Conservation (phyloP, 2,113 vertebrate species). For the Cervus canadensis region DNA sequence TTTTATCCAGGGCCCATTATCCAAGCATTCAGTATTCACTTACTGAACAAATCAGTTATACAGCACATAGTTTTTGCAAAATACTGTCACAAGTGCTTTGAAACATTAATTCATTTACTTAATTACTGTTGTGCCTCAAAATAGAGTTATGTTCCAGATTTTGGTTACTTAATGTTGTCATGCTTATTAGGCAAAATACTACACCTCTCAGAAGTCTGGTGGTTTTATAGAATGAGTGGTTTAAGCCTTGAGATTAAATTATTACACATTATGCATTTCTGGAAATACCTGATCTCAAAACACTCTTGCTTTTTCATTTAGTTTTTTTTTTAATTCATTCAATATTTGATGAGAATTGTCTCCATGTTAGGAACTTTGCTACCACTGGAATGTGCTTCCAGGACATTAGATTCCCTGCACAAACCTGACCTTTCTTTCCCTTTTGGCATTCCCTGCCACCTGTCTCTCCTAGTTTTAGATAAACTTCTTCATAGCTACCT, state of each 20-base stretch:
- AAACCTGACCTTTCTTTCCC: neutral
- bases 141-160: neutral
- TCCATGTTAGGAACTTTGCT: neutral
- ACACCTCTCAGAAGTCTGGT: neutral
- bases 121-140: neutral
- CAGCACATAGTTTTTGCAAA: neutral
- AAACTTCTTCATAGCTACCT: neutral
- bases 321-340: neutral
- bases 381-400: neutral
- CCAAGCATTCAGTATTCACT: conserved; percentile 1
- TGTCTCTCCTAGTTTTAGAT: neutral
- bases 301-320: neutral
- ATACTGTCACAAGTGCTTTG: neutral
- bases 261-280: neutral
- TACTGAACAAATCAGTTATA: neutral
- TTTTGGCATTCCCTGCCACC: neutral
- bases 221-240: neutral
- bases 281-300: neutral
- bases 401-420: neutral
- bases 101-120: conserved; percentile 27
- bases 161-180: neutral
- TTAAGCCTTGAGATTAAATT: neutral
- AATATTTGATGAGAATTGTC: conserved; percentile 21
- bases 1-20: neutral
- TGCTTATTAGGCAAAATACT: neutral